phyloP scores from a whole-genome alignment of 2,888 invertebrate genomes.

The Flabesymbios commensalis region DNA sequence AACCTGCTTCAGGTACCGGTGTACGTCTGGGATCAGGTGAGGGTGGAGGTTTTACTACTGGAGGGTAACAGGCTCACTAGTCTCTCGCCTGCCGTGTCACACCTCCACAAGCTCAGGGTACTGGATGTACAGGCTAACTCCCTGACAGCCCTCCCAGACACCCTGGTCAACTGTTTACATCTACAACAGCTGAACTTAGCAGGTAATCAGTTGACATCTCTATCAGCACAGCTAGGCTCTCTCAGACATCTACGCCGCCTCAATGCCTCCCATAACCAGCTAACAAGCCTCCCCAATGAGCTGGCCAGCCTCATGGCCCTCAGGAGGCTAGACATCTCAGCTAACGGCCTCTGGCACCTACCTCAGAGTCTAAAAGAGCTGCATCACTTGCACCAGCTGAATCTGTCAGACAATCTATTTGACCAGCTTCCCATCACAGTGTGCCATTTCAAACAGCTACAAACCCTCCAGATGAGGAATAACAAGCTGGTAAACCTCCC shows the following conservation, averaged over 20 bases:
- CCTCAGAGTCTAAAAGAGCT: conserved; percentile 50
- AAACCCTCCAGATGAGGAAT: conserved; percentile 25
- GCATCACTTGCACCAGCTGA: conserved; percentile 39
- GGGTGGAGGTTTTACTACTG: conserved; percentile 48
- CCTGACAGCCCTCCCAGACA: conserved; percentile 47
- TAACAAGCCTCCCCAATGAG: conserved; percentile 53
- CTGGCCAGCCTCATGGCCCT: conserved; percentile 47
- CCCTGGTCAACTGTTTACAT: conserved; percentile 49
- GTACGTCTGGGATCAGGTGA: conserved; percentile 44
- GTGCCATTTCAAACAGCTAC: conserved; percentile 26
- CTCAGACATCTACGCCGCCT: conserved; percentile 21
- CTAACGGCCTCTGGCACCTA: conserved; percentile 53
- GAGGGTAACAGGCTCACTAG: conserved; percentile 44
- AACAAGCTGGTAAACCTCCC: conserved; percentile 50
- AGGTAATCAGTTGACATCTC: conserved; percentile 46
- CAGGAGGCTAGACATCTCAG: conserved; percentile 47
- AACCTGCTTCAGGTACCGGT: conserved; percentile 42
- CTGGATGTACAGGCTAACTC: conserved; percentile 47
- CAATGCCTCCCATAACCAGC: conserved; percentile 38
- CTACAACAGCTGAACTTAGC: conserved; percentile 52
- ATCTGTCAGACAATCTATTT: conserved; percentile 51
- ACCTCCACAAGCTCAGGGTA: conserved; percentile 44
- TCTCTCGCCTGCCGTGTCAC: conserved; percentile 45
- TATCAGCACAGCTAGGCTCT: conserved; percentile 44
- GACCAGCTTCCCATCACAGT: conserved; percentile 43